phyloP scores from a whole-genome alignment of 1,140 invertebrate species.

The Choristoneura fumiferana region DNA sequence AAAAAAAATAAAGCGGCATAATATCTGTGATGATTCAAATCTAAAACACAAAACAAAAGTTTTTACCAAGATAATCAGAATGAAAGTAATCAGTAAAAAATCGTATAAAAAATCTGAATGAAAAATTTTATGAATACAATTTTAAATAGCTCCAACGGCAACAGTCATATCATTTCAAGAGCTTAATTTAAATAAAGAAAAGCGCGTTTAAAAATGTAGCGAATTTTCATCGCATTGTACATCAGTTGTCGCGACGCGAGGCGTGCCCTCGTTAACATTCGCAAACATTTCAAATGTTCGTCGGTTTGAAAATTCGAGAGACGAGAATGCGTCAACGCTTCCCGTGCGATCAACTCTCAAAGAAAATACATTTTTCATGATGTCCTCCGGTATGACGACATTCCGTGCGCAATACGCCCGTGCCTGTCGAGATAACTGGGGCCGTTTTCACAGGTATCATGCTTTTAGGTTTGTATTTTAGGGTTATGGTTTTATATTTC shows the following conservation, averaged over 20 bases:
- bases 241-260: conserved; percentile 12
- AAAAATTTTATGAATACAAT: neutral
- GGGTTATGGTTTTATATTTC: conserved; percentile 1
- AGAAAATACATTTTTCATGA: conserved; percentile 57
- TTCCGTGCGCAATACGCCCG: conserved; percentile 31
- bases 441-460: neutral
- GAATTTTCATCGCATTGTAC: conserved; percentile 14
- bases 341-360: conserved; percentile 36
- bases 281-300: conserved; percentile 11
- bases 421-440: conserved; percentile 11
- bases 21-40: too few relatives aligned
- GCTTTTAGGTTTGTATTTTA: conserved; percentile 8
- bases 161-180: neutral
- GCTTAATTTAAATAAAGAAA: neutral
- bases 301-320: conserved; percentile 29
- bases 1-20: too few relatives aligned
- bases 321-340: conserved; percentile 35
- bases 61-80: neutral
- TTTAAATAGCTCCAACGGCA: neutral
- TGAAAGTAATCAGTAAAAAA: neutral
- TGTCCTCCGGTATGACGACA: conserved; percentile 37
- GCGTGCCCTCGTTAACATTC: conserved; percentile 18
- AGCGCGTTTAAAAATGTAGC: conserved; percentile 2
- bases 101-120: neutral
- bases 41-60: neutral